Percentiles rank a stretch among this genome's conserved stretches.
Evolutionary conservation across 2,797 vertebrate genomes (phyloP).

Genomic region (Thripadectes ignobilis): DNA sequence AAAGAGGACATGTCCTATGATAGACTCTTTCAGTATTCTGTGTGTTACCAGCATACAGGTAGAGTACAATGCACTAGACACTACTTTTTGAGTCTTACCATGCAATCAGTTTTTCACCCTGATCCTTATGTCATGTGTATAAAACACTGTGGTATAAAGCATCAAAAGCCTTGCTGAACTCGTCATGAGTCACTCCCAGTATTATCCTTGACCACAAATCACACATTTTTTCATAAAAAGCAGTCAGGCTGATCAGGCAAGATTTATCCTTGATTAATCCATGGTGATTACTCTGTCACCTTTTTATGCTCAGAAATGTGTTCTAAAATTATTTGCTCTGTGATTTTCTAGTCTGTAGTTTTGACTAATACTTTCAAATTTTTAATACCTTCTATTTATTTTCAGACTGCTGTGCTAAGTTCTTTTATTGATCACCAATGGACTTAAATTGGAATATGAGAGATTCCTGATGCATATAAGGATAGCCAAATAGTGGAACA

Average conservation of each 20-base stretch:
- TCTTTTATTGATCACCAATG: not conserved
- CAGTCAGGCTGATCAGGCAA: not conserved
- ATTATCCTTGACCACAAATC: not conserved
- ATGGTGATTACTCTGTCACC: not conserved
- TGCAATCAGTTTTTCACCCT: not conserved
- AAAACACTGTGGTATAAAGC: not conserved
- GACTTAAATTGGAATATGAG: not conserved
- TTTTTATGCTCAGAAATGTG: not conserved
- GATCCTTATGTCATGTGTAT: not conserved
- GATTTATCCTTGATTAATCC: not conserved
- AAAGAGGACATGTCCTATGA: not conserved
- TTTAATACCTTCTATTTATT: not conserved
- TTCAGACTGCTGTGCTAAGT: not conserved
- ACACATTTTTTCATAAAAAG: not conserved
- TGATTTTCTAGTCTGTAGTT: not conserved
- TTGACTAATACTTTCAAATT: not conserved
- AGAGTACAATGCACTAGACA: not conserved
- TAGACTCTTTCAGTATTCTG: not conserved
- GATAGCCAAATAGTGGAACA: too few relatives aligned
- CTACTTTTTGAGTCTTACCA: not conserved
- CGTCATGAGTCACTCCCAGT: accelerated
- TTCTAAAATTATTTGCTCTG: not conserved
- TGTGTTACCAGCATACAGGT: not conserved
- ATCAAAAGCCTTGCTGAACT: not conserved
- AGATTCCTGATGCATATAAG: too few relatives aligned